A percentile compares a stretch with the other conserved stretches of the same genome.
Evolutionary conservation across 2,888 invertebrate species (phyloP).

Genomic region (Hypsopygia costalis): DNA sequence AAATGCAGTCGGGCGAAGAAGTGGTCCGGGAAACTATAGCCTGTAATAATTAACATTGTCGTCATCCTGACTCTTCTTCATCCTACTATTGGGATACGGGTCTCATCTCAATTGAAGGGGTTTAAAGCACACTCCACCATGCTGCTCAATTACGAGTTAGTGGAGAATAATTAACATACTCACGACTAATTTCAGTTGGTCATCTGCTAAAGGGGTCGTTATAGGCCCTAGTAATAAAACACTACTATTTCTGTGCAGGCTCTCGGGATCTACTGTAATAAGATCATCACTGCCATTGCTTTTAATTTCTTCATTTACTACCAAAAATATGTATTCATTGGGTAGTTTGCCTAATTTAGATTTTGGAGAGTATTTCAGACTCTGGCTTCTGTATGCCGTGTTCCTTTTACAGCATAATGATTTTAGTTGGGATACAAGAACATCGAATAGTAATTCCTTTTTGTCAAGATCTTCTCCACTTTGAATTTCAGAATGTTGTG

Average conservation of each 20-base stretch:
- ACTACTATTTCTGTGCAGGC: constrained; percentile 58
- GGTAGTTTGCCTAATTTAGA: constrained; percentile 17
- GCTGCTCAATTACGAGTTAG: too few species aligned
- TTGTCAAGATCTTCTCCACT: constrained; percentile 42
- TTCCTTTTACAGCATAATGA: constrained; percentile 58
- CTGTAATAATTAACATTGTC: too few species aligned
- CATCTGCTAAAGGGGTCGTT: constrained; percentile 47
- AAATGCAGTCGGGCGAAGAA: too few species aligned
- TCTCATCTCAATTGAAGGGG: too few species aligned
- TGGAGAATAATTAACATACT: too few species aligned
- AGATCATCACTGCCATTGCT: constrained; percentile 52
- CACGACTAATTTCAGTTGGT: constrained; percentile 59
- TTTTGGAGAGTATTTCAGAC: constrained; percentile 15
- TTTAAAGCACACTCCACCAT: too few species aligned
- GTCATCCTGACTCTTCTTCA: too few species aligned
- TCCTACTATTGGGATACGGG: too few species aligned
- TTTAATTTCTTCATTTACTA: constrained; percentile 66
- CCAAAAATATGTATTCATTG: constrained; percentile 60
- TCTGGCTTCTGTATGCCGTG: constrained; percentile 21
- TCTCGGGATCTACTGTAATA: constrained; percentile 64
- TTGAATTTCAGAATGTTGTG: constrained; percentile 26
- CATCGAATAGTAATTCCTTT: constrained; percentile 61
- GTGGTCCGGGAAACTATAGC: too few species aligned
- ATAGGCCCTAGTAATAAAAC: constrained; percentile 67
- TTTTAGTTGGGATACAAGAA: constrained; percentile 62